Evolutionary conservation across 2,888 invertebrate species (phyloP).

Genomic region (Leptopilina myrica): DNA sequence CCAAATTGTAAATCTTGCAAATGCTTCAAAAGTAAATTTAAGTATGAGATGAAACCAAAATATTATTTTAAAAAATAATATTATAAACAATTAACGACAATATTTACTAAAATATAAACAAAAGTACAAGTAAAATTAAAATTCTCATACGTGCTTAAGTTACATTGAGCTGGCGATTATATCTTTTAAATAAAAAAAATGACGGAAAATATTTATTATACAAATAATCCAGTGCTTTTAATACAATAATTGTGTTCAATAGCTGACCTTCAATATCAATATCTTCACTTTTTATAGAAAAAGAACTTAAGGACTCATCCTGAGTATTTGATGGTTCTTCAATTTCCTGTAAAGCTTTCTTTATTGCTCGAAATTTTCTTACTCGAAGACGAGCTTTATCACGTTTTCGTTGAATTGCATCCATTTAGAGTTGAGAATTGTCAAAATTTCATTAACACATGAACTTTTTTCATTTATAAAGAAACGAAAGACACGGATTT

Average conservation of each 20-base stretch:
- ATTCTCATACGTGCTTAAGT: too few species aligned
- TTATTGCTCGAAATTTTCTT: conserved; percentile 3
- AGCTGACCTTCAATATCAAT: not conserved
- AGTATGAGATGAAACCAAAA: too few species aligned
- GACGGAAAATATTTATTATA: too few species aligned
- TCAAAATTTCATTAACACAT: not conserved
- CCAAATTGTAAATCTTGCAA: not conserved
- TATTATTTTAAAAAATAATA: too few species aligned
- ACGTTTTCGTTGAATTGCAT: not conserved
- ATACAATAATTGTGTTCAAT: not conserved
- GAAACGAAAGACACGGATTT: too few species aligned
- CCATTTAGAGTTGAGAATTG: not conserved
- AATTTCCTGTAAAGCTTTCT: conserved; percentile 10
- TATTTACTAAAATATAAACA: too few species aligned
- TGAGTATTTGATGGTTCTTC: not conserved
- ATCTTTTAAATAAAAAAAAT: too few species aligned
- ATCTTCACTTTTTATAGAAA: not conserved
- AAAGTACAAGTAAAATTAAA: too few species aligned
- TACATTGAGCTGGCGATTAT: too few species aligned
- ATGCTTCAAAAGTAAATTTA: too few species aligned
- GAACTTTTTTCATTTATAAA: too few species aligned
- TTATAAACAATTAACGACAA: too few species aligned
- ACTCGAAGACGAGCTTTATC: not conserved
- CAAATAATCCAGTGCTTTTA: not conserved
- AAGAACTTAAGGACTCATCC: not conserved